Evolutionary conservation across 2,113 vertebrate species (phyloP).

Genomic region (Ptilonorhynchus violaceus): DNA sequence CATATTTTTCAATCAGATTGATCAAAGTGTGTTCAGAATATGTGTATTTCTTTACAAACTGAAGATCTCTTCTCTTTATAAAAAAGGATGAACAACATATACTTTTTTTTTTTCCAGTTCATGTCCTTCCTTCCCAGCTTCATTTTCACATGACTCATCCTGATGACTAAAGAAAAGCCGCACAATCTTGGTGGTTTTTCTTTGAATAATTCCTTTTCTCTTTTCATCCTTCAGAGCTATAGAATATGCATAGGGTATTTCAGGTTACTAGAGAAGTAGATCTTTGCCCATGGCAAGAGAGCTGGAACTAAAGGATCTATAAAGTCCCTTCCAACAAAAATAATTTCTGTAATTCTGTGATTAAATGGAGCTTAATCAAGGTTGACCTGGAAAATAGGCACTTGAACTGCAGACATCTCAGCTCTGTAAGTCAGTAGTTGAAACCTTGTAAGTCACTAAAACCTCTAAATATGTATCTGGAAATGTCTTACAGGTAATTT

Average conservation of each 20-base stretch:
- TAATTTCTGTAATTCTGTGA: neutral
- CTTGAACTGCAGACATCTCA: neutral
- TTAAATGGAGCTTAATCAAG: neutral
- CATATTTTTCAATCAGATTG: constrained; percentile 49
- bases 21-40: constrained; percentile 22
- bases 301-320: neutral
- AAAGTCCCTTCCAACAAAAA: neutral
- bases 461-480: neutral
- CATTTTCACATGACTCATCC: neutral
- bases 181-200: neutral
- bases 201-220: neutral
- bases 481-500: neutral
- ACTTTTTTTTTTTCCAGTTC: neutral
- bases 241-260: neutral
- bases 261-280: neutral
- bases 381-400: neutral
- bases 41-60: constrained; percentile 3
- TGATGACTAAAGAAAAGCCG: neutral
- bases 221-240: neutral
- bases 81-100: constrained; percentile 16
- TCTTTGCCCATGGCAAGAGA: neutral
- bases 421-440: neutral
- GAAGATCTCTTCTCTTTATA: neutral
- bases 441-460: neutral
- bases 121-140: neutral